Evolutionary conservation across 2,797 vertebrate genomes (phyloP).

Genomic region (Jordanella pulchra): DNA sequence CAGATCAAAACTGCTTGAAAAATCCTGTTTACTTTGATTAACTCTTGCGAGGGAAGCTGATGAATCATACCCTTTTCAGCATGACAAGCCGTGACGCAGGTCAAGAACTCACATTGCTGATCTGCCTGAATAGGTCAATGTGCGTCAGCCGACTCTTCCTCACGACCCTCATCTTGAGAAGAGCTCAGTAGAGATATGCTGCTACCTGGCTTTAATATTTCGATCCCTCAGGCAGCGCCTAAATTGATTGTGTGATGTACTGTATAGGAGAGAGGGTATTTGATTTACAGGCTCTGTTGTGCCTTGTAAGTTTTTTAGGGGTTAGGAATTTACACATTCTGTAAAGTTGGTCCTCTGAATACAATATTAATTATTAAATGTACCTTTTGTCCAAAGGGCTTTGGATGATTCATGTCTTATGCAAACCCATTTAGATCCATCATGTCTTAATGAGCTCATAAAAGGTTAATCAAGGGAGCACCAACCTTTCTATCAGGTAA

Average conservation of each 20-base stretch:
- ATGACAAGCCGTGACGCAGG: conserved; percentile 7
- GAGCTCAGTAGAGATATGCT: conserved; percentile 4
- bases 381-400: neutral
- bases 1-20: neutral
- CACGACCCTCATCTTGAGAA: conserved; percentile 6
- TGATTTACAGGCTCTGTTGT: neutral
- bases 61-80: conserved; percentile 28
- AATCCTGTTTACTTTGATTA: conserved; percentile 13
- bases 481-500: neutral
- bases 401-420: neutral
- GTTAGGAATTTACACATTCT: neutral
- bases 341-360: neutral
- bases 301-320: neutral
- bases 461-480: neutral
- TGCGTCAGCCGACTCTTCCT: neutral
- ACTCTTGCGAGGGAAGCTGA: conserved; percentile 12
- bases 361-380: conserved; percentile 30
- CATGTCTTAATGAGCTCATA: neutral
- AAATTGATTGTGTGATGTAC: conserved; percentile 3
- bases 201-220: neutral
- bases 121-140: conserved; percentile 17
- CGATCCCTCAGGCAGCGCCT: neutral
- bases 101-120: conserved; percentile 17
- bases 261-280: neutral
- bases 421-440: neutral